phyloP scores from a whole-genome alignment of 2,797 vertebrate genomes.

The Gephyroberyx darwinii region DNA sequence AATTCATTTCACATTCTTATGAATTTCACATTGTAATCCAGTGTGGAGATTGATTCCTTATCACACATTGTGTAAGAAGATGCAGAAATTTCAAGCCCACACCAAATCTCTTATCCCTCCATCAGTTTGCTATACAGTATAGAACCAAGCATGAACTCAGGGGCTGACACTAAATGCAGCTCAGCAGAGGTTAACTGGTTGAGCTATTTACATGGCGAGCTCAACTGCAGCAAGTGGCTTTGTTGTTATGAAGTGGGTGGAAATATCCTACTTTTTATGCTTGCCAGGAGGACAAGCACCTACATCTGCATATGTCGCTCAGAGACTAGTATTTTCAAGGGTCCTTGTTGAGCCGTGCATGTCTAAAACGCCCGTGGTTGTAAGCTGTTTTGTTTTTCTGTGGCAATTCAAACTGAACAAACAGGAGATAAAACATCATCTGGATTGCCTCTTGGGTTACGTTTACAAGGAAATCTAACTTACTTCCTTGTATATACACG shows the following conservation, averaged over 20 bases:
- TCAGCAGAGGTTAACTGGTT: constrained; percentile 6
- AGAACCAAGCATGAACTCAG: not conserved
- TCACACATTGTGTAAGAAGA: constrained; percentile 17
- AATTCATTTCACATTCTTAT: constrained; percentile 68
- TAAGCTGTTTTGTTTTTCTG: constrained; percentile 9
- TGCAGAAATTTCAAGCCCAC: constrained; percentile 19
- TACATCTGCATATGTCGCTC: constrained; percentile 39
- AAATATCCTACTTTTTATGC: constrained; percentile 38
- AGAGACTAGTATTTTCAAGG: constrained; percentile 21
- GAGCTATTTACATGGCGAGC: constrained; percentile 12
- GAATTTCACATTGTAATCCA: constrained; percentile 58
- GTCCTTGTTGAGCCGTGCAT: not conserved
- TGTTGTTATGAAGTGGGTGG: constrained; percentile 37
- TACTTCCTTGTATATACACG: not conserved
- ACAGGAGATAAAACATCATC: constrained; percentile 6
- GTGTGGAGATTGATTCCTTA: constrained; percentile 52
- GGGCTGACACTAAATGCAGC: constrained; percentile 11
- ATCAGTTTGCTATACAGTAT: constrained; percentile 12
- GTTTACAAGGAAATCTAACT: not conserved
- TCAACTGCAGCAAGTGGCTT: constrained; percentile 58
- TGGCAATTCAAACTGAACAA: constrained; percentile 3
- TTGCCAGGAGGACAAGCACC: constrained; percentile 35
- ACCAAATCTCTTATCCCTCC: constrained; percentile 8
- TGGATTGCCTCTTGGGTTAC: not conserved
- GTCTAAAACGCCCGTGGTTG: not conserved